phyloP scores from a whole-genome alignment of 2,113 vertebrate species.

The Muntiacus muntjak region DNA sequence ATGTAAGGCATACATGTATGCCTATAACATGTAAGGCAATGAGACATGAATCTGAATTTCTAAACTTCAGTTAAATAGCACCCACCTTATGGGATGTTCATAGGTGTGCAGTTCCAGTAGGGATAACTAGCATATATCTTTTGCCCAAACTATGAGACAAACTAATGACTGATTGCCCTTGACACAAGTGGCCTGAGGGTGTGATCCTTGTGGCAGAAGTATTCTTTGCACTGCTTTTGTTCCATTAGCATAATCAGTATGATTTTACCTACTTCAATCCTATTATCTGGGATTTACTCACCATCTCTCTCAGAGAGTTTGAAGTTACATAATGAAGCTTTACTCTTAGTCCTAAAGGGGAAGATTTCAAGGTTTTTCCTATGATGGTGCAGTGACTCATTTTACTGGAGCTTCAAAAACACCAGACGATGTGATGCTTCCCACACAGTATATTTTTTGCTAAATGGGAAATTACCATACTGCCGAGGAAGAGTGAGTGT shows the following conservation, averaged over 20 bases:
- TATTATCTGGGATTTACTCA: conserved; percentile 52
- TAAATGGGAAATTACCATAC: conserved; percentile 80
- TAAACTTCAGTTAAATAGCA: not conserved
- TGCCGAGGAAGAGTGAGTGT: conserved; percentile 74
- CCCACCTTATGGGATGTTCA: not conserved
- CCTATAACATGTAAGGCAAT: not conserved
- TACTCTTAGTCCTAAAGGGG: conserved; percentile 73
- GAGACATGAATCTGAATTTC: not conserved
- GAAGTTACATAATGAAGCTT: conserved; percentile 73
- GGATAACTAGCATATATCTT: not conserved
- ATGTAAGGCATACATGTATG: not conserved
- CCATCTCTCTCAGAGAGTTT: conserved; percentile 45
- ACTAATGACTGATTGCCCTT: not conserved
- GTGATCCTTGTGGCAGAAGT: not conserved
- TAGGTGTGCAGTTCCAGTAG: not conserved
- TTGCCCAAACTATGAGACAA: not conserved
- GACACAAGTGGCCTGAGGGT: not conserved
- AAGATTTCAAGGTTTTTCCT: conserved; percentile 78
- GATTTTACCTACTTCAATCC: conserved; percentile 24
- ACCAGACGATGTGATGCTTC: conserved; percentile 77
- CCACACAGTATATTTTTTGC: conserved; percentile 79
- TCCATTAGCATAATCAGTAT: not conserved
- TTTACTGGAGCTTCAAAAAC: conserved; percentile 78
- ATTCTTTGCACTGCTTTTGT: not conserved
- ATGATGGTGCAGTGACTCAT: conserved; percentile 75